These are phyloP conservation scores for Eupristina koningsbergeri DNA, from an alignment of 1,140 invertebrate genomes.

Conservation along the genomic window DNA sequence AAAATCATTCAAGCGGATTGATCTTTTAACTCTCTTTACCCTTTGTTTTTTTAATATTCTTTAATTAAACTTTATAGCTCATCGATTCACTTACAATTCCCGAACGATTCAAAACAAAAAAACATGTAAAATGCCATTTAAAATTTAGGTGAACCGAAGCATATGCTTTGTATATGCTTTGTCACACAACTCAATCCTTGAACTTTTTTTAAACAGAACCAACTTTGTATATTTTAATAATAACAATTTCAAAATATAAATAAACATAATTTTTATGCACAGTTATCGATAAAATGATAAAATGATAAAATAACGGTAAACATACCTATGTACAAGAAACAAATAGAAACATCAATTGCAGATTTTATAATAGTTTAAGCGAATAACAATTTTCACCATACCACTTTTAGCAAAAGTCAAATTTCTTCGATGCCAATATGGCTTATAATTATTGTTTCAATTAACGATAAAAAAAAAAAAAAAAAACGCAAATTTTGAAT, in stretches of 20 bases:
- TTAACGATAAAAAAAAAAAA: neutral
- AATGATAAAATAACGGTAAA: no score
- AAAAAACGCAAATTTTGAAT: neutral
- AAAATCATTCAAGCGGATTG: no score
- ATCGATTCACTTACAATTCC: no score
- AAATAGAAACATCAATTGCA: slow-evolving; percentile 1
- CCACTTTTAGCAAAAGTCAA: no score
- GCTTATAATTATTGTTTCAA: neutral
- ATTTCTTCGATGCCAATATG: no score
- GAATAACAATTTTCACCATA: neutral
- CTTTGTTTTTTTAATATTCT: no score
- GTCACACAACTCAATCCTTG: neutral
- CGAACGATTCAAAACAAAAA: neutral
- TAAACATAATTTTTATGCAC: neutral
- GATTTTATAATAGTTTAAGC: neutral
- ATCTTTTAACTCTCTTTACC: no score
- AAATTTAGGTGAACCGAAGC: neutral
- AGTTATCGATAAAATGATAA: neutral
- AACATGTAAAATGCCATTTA: neutral
- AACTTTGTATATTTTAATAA: neutral
- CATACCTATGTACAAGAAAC: neutral
- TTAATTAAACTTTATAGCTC: no score
- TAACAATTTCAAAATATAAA: neutral
- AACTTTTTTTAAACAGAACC: neutral
- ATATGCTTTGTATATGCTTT: neutral